Conservation (phyloP, 2,888 invertebrate species). For the Habrosyne pyritoides region DNA sequence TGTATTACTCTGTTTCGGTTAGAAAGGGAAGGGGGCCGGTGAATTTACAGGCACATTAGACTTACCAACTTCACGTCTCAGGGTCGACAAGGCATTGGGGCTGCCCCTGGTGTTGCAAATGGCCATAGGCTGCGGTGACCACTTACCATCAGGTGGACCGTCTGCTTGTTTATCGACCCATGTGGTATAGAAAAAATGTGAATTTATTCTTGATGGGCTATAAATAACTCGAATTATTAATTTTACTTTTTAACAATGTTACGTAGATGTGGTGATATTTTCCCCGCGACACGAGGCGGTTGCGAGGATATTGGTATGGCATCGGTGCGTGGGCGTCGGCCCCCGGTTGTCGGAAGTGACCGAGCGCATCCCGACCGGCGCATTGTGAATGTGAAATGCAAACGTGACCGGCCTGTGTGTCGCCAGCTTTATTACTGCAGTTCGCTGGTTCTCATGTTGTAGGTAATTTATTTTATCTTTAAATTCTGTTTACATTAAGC, state of each 20-base stretch:
- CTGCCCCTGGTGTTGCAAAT: too few species aligned
- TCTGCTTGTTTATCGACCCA: too few species aligned
- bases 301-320: conserved; percentile 12
- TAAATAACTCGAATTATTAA: too few species aligned
- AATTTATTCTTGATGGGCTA: too few species aligned
- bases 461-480: not conserved
- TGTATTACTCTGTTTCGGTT: too few species aligned
- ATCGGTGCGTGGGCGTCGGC: conserved; percentile 35
- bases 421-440: conserved; percentile 43
- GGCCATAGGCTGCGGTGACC: too few species aligned
- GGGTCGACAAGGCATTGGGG: too few species aligned
- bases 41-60: too few species aligned
- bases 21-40: too few species aligned
- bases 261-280: not conserved
- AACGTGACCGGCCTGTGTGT: conserved; percentile 55
- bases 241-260: not conserved
- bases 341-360: conserved; percentile 55
- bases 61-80: too few species aligned
- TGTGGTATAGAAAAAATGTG: too few species aligned
- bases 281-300: not conserved
- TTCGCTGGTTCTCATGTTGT: conserved; percentile 29
- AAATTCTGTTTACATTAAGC: not conserved
- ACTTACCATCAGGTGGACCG: too few species aligned
- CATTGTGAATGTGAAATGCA: conserved; percentile 59
- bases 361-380: conserved; percentile 47